Evolutionary conservation across 2,113 vertebrate species (phyloP), one percentile per base, ranked within the genome.

Genomic region (Stomatorhinus ivindoensis): DNA sequence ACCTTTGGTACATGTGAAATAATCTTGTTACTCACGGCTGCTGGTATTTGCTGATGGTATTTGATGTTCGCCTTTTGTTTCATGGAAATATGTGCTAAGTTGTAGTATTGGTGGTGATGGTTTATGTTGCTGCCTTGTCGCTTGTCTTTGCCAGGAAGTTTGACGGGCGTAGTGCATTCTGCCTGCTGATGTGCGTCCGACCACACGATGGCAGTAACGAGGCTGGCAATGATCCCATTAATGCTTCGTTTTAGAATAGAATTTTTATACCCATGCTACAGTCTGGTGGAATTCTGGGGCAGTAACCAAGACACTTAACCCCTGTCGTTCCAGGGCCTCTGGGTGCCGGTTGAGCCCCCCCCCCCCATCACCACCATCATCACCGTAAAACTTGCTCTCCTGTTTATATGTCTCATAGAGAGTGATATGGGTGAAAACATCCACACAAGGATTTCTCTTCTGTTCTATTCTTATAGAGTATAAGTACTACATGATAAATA

Each of bases 151-250:
- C 10, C 35, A 76, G 4, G 4, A 84, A 44, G 44, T 48, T 84
- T 86, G 47, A 51, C 19, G 21, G 50, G 85, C 85, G 19, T 15
- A 19, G n/a, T n/a, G 21, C n/a, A 15, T 1, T 82, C 10, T 88
- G 35, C 61, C 17, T 46, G 87, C 88, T n/a, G 39, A 17, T 31
- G 21, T n/a, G 19, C 46, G 9, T 87, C 83, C 90, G 88, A 88
- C 96, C 97, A 97, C 95, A 93, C 61, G 97, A 94, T 97, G 96
- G 96, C 96, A 95, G 95, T 89, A 89, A 90, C 8, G 90, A 91
- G 73, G 31, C 82, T n/a, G 7, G 73, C 15, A 11, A 42, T 73
- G 13, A 80, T 42, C 73, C 73, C 35, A 39, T 42, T 80, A 80
- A 42, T 80, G 73, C 73, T 80, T 80, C 4, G 21, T 2, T 61